Evolutionary conservation across 2,113 vertebrate species (phyloP).

Genomic region (Synodontis membranacea): DNA sequence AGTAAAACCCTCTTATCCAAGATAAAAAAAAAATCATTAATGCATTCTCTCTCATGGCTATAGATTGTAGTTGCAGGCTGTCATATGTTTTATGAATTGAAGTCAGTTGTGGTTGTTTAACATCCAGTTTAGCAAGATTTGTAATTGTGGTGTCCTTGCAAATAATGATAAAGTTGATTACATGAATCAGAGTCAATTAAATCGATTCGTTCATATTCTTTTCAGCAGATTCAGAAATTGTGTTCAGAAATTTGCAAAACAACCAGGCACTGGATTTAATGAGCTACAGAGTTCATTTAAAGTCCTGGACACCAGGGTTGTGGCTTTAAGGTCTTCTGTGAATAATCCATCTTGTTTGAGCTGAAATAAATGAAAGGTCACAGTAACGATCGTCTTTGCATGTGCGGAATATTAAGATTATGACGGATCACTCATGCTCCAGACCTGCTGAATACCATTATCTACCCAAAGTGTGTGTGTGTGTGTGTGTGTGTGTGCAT

Average conservation of each 20-base stretch:
- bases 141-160: background rate
- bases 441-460: slow-evolving; percentile 18
- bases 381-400: slow-evolving; percentile 19
- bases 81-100: background rate
- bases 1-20: too few species aligned
- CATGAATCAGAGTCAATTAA: background rate
- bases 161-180: background rate
- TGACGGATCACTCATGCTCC: background rate
- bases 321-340: background rate
- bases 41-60: background rate
- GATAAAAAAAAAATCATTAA: too few species aligned
- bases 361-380: slow-evolving; percentile 44
- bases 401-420: slow-evolving; percentile 39
- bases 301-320: background rate
- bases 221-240: too few species aligned
- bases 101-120: too few species aligned
- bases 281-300: background rate
- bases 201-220: background rate
- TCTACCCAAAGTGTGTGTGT: background rate
- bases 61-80: background rate
- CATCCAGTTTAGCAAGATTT: background rate
- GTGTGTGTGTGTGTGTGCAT: background rate
- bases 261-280: background rate
- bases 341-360: slow-evolving; percentile 8
- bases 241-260: background rate